phyloP scores from a whole-genome alignment of 2,888 invertebrate genomes.

The Labia minor region DNA sequence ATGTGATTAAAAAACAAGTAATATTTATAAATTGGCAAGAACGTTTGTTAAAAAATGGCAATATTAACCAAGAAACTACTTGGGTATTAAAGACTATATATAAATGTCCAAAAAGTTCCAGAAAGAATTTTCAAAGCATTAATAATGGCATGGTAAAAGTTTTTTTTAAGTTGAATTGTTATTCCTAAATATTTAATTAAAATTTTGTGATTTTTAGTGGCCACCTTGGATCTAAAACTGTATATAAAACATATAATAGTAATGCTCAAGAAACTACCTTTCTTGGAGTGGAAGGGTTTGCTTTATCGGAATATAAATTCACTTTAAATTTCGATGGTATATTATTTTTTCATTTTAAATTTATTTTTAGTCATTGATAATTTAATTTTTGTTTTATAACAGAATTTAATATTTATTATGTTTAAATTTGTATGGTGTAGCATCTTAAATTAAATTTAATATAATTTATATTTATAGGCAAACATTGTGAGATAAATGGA shows the following conservation, averaged over 20 bases:
- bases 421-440: too few species aligned
- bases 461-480: slow-evolving; percentile 40
- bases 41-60: not conserved
- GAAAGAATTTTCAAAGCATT: not conserved
- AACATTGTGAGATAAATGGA: slow-evolving; percentile 62
- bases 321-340: not conserved
- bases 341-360: too few species aligned
- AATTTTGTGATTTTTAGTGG: not conserved
- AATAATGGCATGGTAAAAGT: not conserved
- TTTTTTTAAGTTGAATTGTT: not conserved
- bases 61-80: not conserved
- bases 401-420: too few species aligned
- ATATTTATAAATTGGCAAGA: not conserved
- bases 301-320: not conserved
- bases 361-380: too few species aligned
- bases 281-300: slow-evolving; percentile 14
- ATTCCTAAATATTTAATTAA: not conserved
- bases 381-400: too few species aligned
- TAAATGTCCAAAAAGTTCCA: not conserved
- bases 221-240: not conserved
- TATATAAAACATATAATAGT: not conserved
- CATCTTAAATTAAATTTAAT: too few species aligned
- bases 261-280: not conserved
- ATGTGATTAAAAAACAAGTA: not conserved
- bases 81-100: not conserved